These are phyloP conservation scores for Clarias gariepinus DNA, from an alignment of 2,113 vertebrate genomes.

Conservation along the genomic window DNA sequence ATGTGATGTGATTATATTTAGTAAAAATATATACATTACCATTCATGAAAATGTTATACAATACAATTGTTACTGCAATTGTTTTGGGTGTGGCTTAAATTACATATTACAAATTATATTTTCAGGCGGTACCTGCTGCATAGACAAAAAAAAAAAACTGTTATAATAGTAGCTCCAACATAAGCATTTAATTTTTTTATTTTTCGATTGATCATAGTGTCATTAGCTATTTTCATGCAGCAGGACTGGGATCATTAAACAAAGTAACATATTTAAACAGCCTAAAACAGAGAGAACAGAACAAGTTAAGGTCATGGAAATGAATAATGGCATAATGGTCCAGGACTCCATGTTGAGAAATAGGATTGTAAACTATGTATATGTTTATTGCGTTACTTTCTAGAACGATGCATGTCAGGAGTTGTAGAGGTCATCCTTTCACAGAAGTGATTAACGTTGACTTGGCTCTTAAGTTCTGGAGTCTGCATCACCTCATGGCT, in stretches of 20 bases:
- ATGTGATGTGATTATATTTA: background rate
- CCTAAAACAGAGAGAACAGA: background rate
- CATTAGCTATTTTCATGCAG: background rate
- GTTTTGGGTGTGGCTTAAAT: background rate
- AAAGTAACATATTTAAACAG: background rate
- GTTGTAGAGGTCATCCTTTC: slow-evolving; percentile 10
- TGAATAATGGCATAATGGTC: background rate
- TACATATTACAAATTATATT: no score
- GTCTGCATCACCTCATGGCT: slow-evolving; percentile 24
- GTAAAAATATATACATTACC: no score
- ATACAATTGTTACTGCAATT: background rate
- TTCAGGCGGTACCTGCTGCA: background rate
- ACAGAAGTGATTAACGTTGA: slow-evolving; percentile 10
- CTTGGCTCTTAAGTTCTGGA: slow-evolving; percentile 24
- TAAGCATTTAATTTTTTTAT: background rate
- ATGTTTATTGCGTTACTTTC: background rate
- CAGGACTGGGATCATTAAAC: background rate
- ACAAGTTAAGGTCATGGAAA: background rate
- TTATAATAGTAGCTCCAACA: background rate
- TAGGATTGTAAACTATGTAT: background rate
- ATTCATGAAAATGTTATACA: no score
- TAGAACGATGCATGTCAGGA: background rate
- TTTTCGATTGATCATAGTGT: background rate
- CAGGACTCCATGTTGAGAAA: slow-evolving; percentile 4
- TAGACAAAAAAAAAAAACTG: background rate